Base-by-base conservation (phyloP, 2,797 vertebrate genomes). In the Oreochromis mossambicus region DNA sequence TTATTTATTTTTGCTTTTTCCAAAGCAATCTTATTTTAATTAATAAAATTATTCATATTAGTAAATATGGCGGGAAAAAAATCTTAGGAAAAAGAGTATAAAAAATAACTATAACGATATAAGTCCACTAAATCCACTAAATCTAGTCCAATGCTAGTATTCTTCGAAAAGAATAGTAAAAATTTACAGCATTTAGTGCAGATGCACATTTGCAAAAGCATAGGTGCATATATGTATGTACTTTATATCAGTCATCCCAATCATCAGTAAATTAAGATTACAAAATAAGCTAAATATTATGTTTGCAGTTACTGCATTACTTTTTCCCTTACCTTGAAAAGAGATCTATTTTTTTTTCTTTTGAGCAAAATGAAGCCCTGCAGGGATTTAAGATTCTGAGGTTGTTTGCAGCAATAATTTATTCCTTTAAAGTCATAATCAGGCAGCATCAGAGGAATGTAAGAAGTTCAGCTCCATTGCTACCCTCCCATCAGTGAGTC, bases 401-500 rank as follows among this genome's bases (percentile, higher is more conserved):
- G 90, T 93, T 94, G 93, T 94, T 95, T 91, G 84, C 88, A 77
- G 87, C 89, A 94, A 96, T 97, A 97, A 97, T 97, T 91, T 97
- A 96, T 96, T 97, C 93, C 87, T 95, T 97, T 96, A 96, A 97
- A 97, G 96, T 97, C 95, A 96, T 96, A 95, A 97, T 97, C 97
- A 97, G 96, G 96, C 97, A 95, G 95, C 94, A 92, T 97, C 96
- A 97, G 97, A 97, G 97, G 96, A 97, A 97, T 97, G 97, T 94
- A 95, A 97, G 96, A 96, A 97, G 97, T 98, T 98, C 97, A 96
- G 97, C 97, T 97, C 96, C 97, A 98, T 97, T 98, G 97, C 97
- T 96, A 96, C 95, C 97, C 96, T 96, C 97, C 97, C 97, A 98
- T 98, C 97, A 97, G 96, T 95, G 95, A 96, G 97, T 97, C 97